A percentile compares a stretch with the other conserved stretches of the same genome.
These are phyloP conservation scores for Pelecanus crispus DNA, from an alignment of 2,113 vertebrate genomes.

Conservation along the genomic window DNA sequence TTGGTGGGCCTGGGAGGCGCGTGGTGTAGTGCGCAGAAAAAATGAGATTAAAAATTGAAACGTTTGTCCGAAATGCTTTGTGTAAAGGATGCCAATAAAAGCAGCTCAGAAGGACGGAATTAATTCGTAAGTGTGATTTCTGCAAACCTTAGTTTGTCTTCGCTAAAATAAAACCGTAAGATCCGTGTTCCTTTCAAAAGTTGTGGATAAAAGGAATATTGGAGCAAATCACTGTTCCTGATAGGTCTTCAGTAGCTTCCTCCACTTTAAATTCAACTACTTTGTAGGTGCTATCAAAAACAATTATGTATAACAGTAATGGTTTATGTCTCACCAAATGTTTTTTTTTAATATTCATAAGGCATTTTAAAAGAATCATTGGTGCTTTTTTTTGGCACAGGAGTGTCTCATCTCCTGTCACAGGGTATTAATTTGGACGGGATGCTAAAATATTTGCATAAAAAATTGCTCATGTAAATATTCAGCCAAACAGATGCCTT, in stretches of 20 bases:
- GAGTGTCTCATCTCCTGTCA: not conserved
- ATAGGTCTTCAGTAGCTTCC: not conserved
- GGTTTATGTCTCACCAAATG: not conserved
- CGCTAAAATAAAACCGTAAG: not conserved
- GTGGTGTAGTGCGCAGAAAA: not conserved
- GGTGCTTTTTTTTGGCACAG: not conserved
- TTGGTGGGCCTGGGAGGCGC: slow-evolving; percentile 66
- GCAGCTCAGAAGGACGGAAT: slow-evolving; percentile 24
- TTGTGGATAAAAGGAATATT: not conserved
- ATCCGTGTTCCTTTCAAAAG: not conserved
- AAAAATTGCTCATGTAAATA: not conserved
- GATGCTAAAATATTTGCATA: not conserved
- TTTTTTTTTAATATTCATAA: not conserved
- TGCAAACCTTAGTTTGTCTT: slow-evolving; percentile 8
- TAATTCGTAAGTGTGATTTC: slow-evolving; percentile 10
- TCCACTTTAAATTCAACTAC: not conserved
- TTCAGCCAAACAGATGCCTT: not conserved
- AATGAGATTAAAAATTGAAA: slow-evolving; percentile 63
- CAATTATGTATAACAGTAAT: slow-evolving; percentile 26
- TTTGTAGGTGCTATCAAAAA: slow-evolving; percentile 9
- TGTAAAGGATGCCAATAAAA: slow-evolving; percentile 29
- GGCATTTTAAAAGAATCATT: not conserved
- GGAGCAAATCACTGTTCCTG: not conserved
- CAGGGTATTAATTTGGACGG: not conserved
- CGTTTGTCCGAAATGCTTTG: not conserved